Evolutionary conservation across 2,888 invertebrate species (phyloP).

Genomic region (Apamea monoglypha): DNA sequence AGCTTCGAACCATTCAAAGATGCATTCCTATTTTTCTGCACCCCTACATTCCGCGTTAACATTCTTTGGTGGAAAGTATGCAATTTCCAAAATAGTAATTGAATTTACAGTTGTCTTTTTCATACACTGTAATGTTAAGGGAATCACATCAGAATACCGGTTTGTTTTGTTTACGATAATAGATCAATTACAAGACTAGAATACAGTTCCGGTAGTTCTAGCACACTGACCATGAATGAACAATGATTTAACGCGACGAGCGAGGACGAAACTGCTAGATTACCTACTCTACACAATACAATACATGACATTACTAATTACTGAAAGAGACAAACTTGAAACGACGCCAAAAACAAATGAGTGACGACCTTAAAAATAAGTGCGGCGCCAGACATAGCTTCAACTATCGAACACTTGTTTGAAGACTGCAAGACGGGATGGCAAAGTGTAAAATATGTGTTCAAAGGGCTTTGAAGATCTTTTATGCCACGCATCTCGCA

Average conservation of each 20-base stretch:
- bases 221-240: conserved; percentile 54
- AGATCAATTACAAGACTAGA: conserved; percentile 46
- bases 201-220: conserved; percentile 21
- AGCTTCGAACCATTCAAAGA: neutral
- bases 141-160: conserved; percentile 11
- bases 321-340: conserved; percentile 29
- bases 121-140: conserved; percentile 1
- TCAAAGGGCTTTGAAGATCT: neutral
- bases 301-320: conserved; percentile 12
- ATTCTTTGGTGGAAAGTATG: neutral
- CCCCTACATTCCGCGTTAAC: neutral
- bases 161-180: conserved; percentile 13
- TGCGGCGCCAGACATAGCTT: conserved; percentile 8
- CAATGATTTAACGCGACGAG: conserved; percentile 31
- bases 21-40: neutral
- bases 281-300: conserved; percentile 36
- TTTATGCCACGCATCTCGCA: neutral
- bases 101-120: neutral
- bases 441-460: no score
- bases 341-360: conserved; percentile 36
- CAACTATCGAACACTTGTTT: neutral
- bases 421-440: neutral
- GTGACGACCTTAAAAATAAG: conserved; percentile 41
- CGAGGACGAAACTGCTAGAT: conserved; percentile 34
- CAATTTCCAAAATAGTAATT: conserved; percentile 12